Conservation (phyloP, 2,888 invertebrate genomes). For the Rhogogaster chlorosoma region DNA sequence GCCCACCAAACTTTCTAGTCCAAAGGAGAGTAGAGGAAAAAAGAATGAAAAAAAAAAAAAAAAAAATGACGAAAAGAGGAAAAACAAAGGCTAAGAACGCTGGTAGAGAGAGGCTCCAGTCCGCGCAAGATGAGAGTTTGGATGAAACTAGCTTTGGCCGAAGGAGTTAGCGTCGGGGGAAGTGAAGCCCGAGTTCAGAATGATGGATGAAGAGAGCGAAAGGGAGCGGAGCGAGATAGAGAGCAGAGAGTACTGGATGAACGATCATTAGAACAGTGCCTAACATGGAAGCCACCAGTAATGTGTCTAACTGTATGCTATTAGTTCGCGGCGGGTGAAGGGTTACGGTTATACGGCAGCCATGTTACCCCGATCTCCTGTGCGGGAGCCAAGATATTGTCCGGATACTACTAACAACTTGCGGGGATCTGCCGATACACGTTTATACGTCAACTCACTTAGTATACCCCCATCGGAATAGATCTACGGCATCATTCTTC, state of each 20-base stretch:
- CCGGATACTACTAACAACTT: constrained; percentile 59
- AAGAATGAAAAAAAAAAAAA: constrained; percentile 24
- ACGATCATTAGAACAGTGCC: constrained; percentile 54
- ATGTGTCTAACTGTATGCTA: constrained; percentile 69
- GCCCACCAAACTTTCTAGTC: constrained; percentile 57
- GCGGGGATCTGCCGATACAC: constrained; percentile 25
- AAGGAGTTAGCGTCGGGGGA: not conserved
- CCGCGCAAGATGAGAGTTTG: constrained; percentile 8
- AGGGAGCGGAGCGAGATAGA: constrained; percentile 37
- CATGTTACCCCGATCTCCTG: constrained; percentile 50
- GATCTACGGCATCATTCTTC: constrained; percentile 53
- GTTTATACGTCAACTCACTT: constrained; percentile 34
- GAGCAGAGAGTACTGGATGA: constrained; percentile 48
- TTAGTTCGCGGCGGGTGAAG: constrained; percentile 66
- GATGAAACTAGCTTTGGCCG: not conserved
- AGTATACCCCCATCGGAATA: not conserved
- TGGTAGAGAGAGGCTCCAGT: constrained; percentile 14
- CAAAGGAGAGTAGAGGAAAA: constrained; percentile 30
- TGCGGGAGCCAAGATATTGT: constrained; percentile 67
- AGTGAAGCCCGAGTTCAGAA: constrained; percentile 56
- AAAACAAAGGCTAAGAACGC: constrained; percentile 39
- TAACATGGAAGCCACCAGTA: constrained; percentile 59
- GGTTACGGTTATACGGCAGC: constrained; percentile 64
- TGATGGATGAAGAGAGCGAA: constrained; percentile 65
- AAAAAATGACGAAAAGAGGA: constrained; percentile 22